Conservation (phyloP, 2,113 vertebrate species). For the Odobenus rosmarus region DNA sequence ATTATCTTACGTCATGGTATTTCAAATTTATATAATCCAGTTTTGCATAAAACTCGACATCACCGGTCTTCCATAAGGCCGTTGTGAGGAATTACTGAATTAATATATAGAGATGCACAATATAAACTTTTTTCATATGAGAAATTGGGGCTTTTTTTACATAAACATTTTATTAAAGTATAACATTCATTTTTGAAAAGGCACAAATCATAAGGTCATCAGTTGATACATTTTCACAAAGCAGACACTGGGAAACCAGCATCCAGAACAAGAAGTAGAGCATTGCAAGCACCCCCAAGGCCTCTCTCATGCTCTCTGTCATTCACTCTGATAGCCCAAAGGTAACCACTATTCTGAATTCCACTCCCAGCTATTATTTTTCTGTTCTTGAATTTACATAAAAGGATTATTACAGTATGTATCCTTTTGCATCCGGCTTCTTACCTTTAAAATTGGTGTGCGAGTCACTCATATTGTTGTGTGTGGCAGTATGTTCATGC, state of each 20-base stretch:
- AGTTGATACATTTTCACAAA: neutral
- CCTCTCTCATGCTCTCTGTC: neutral
- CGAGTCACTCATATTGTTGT: neutral
- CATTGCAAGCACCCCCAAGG: no score
- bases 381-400: neutral
- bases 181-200: slow-evolving; percentile 7
- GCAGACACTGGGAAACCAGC: neutral
- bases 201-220: neutral
- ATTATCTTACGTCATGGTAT: neutral
- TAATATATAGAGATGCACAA: neutral
- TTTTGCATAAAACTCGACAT: slow-evolving; percentile 11
- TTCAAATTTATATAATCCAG: slow-evolving; percentile 11
- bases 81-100: neutral
- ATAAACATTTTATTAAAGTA: neutral
- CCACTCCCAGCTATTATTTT: neutral
- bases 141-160: neutral
- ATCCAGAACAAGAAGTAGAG: neutral
- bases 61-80: neutral
- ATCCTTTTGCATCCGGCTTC: neutral
- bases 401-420: neutral
- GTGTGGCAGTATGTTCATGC: neutral
- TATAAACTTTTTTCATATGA: neutral
- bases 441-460: slow-evolving; percentile 29
- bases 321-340: neutral
- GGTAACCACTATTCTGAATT: neutral